These are phyloP conservation scores for Buphagus erythrorhynchus DNA, from an alignment of 2,797 vertebrate genomes.

Conservation along the genomic window DNA sequence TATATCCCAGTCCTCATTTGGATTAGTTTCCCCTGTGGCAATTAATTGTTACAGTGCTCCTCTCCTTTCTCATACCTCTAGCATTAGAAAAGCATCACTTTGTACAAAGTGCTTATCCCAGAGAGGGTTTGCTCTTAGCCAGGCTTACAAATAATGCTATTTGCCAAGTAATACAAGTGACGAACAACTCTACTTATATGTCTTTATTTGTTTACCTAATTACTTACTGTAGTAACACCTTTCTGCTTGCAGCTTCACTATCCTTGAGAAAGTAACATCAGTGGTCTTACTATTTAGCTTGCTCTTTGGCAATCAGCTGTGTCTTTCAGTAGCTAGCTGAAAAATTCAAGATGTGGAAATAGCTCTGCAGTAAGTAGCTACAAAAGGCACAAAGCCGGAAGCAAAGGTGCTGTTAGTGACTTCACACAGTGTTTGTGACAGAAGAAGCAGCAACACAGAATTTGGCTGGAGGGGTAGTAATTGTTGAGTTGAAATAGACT, in stretches of 20 bases:
- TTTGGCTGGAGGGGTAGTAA: fast-evolving
- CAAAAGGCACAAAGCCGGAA: not conserved
- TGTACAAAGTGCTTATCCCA: not conserved
- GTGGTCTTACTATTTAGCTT: not conserved
- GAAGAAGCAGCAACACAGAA: not conserved
- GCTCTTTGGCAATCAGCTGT: not conserved
- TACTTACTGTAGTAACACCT: not conserved
- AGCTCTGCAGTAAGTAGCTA: not conserved
- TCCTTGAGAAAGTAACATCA: not conserved
- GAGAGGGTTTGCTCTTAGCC: not conserved
- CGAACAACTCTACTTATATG: not conserved
- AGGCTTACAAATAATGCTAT: not conserved
- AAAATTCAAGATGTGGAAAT: not conserved
- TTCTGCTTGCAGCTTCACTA: not conserved
- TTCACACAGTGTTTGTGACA: fast-evolving
- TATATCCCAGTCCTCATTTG: not conserved
- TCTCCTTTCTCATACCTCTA: not conserved
- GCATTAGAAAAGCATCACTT: not conserved
- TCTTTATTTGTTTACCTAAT: not conserved
- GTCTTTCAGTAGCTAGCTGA: not conserved
- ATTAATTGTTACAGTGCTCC: not conserved
- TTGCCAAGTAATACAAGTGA: not conserved
- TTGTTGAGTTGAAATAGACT: not conserved
- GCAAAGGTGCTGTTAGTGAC: not conserved
- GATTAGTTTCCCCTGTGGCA: not conserved